These are phyloP conservation scores for Petrocephalus schoutedeni DNA, from an alignment of 2,797 vertebrate species.

Conservation along the genomic window DNA sequence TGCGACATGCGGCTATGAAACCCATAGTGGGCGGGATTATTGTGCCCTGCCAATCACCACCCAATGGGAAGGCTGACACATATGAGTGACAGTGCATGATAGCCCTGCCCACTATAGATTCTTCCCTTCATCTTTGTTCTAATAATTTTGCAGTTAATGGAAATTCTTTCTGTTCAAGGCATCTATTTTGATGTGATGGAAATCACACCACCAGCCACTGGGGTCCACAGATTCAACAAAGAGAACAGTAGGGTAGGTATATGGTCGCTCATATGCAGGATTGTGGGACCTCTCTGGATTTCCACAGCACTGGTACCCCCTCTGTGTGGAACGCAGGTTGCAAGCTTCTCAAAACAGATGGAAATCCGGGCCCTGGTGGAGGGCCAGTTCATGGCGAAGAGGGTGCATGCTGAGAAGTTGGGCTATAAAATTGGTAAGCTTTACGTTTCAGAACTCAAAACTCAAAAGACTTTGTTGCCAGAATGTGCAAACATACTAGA, in stretches of 20 bases:
- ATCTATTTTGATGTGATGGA: conserved; percentile 92
- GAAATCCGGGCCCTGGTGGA: conserved; percentile 86
- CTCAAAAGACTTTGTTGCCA: not conserved
- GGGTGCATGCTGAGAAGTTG: conserved; percentile 81
- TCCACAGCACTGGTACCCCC: not conserved
- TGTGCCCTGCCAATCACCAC: not conserved
- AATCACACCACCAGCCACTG: conserved; percentile 78
- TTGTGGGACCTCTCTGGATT: not conserved
- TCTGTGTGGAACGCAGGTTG: conserved; percentile 61
- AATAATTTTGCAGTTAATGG: not conserved
- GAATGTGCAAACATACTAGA: not conserved
- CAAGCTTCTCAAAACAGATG: conserved; percentile 60
- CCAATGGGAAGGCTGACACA: not conserved
- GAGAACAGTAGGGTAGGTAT: conserved; percentile 62
- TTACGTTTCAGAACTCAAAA: not conserved
- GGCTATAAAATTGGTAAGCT: conserved; percentile 82
- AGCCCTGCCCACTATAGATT: not conserved
- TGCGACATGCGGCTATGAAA: not conserved
- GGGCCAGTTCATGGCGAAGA: conserved; percentile 89
- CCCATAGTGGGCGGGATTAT: not conserved
- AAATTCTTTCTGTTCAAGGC: conserved; percentile 54
- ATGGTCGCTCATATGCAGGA: not conserved
- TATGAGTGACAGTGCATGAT: not conserved
- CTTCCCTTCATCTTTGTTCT: not conserved
- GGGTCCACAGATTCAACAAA: conserved; percentile 72